Evolutionary conservation across 2,797 vertebrate genomes (phyloP).

Genomic region (Hipposideros larvatus): DNA sequence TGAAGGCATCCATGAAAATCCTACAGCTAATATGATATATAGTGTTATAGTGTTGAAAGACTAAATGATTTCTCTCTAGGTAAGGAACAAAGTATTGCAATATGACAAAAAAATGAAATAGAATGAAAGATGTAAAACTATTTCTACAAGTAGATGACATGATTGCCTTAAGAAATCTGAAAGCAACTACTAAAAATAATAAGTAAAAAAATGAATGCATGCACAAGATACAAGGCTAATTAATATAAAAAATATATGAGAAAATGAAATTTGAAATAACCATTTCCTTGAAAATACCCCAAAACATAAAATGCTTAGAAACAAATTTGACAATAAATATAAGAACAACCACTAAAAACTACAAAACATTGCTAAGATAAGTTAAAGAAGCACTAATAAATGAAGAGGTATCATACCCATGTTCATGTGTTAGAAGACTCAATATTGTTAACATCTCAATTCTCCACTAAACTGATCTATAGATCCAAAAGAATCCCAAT

Average conservation of each 20-base stretch:
- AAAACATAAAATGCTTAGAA: neutral
- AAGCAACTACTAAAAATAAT: neutral
- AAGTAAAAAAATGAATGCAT: neutral
- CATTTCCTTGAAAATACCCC: neutral
- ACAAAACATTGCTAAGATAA: neutral
- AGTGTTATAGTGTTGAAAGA: neutral
- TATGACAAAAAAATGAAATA: neutral
- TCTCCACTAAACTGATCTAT: neutral
- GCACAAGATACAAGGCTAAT: neutral
- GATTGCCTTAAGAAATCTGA: neutral
- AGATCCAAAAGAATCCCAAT: neutral
- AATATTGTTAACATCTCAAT: neutral
- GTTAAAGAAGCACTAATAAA: neutral
- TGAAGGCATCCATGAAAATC: neutral
- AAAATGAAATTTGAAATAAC: constrained; percentile 46
- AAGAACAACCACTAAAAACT: neutral
- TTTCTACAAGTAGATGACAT: neutral
- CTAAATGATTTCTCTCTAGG: neutral
- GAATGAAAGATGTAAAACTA: neutral
- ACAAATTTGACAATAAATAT: neutral
- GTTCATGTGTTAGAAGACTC: neutral
- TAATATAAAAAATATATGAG: neutral
- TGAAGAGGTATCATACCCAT: neutral
- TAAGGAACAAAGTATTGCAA: neutral
- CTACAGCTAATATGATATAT: neutral